Conservation (phyloP, 1,140 invertebrate species). For the Amyelois transitella region DNA sequence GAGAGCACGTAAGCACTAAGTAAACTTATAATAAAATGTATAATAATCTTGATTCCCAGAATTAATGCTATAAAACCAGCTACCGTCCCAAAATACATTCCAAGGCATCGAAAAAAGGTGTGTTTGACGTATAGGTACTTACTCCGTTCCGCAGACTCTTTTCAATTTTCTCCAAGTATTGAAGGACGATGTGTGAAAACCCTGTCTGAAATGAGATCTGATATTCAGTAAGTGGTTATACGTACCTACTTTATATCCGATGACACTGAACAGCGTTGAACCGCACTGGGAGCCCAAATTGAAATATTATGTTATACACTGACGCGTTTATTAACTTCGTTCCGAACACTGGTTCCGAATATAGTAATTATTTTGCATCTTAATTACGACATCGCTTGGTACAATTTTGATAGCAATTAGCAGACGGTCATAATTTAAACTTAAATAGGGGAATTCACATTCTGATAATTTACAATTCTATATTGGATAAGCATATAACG, state of each 20-base stretch:
- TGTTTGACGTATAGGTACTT: neutral
- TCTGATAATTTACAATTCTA: too few species aligned
- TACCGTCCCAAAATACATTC: neutral
- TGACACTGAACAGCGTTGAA: neutral
- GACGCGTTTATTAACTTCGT: neutral
- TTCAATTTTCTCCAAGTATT: conserved; percentile 6
- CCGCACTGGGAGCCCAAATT: neutral
- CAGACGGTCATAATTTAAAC: too few species aligned
- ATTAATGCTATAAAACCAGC: too few species aligned
- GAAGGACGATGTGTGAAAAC: conserved; percentile 5
- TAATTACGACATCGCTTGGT: neutral
- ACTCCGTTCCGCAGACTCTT: conserved; percentile 1
- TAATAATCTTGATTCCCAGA: too few species aligned
- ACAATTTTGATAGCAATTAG: neutral
- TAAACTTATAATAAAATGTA: too few species aligned
- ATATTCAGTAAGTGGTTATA: conserved; percentile 9
- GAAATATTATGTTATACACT: conserved; percentile 4
- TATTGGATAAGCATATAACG: too few species aligned
- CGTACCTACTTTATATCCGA: neutral
- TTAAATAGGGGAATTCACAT: too few species aligned
- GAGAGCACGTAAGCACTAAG: too few species aligned
- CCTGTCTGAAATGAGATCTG: conserved; percentile 5
- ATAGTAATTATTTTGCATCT: neutral
- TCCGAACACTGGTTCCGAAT: neutral
- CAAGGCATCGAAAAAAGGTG: neutral